Evolutionary conservation across 2,888 invertebrate species (phyloP).

Genomic region (Charanyca ferruginea): DNA sequence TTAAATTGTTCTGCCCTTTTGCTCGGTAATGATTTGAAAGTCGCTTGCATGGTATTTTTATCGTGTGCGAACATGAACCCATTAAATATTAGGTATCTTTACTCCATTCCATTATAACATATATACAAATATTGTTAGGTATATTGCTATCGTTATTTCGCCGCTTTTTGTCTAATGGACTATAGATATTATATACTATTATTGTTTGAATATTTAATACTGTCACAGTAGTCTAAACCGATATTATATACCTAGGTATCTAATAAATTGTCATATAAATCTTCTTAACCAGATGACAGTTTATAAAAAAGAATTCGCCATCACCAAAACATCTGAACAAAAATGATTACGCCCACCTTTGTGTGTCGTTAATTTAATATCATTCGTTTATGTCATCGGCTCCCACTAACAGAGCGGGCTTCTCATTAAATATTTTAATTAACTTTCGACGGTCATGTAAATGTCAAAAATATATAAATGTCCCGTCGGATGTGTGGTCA

Average conservation of each 20-base stretch:
- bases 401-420: constrained; percentile 80
- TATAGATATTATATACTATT: not conserved
- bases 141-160: too few relatives aligned
- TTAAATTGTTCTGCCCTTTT: constrained; percentile 75
- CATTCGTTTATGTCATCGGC: constrained; percentile 88
- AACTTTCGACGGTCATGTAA: constrained; percentile 83
- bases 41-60: constrained; percentile 35
- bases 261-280: constrained; percentile 35
- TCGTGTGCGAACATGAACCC: constrained; percentile 16
- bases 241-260: constrained; percentile 7
- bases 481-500: constrained; percentile 70
- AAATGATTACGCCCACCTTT: constrained; percentile 83
- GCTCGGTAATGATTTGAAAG: constrained; percentile 55
- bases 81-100: not conserved
- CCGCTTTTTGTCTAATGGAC: too few relatives aligned
- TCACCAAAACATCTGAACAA: constrained; percentile 71
- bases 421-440: constrained; percentile 90
- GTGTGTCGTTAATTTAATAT: constrained; percentile 85
- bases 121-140: too few relatives aligned
- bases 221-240: constrained; percentile 41
- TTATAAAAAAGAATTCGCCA: constrained; percentile 32
- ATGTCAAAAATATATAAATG: constrained; percentile 83
- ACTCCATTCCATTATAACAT: too few relatives aligned
- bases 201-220: constrained; percentile 15
- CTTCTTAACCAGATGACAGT: constrained; percentile 25